phyloP scores from a whole-genome alignment of 2,113 vertebrate species.

The Microtus ochrogaster region DNA sequence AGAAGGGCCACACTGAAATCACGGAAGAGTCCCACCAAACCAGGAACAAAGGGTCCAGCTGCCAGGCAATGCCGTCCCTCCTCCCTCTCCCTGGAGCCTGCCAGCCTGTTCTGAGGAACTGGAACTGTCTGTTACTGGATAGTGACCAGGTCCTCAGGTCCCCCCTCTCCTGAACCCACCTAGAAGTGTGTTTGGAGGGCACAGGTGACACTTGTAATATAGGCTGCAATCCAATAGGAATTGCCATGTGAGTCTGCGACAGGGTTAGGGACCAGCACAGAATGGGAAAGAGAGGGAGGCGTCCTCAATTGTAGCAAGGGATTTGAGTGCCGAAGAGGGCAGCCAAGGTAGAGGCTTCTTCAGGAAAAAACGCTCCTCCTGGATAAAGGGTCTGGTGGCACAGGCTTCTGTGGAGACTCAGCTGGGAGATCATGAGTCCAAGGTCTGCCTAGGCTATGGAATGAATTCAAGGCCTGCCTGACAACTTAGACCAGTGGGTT shows the following conservation, averaged over 20 bases:
- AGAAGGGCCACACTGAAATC: slow-evolving; percentile 33
- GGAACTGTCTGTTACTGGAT: accelerated
- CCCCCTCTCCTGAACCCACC: background rate
- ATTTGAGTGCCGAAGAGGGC: accelerated
- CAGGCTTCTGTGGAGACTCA: background rate
- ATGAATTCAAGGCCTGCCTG: background rate
- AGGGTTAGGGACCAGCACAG: accelerated
- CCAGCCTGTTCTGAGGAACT: accelerated
- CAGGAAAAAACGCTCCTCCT: background rate
- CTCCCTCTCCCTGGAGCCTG: accelerated
- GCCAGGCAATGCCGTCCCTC: accelerated
- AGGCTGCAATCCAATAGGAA: accelerated
- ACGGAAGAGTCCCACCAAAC: background rate
- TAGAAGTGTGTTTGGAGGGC: background rate
- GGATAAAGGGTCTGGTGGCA: background rate
- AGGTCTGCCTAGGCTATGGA: background rate
- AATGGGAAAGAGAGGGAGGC: too few species aligned
- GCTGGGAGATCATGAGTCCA: background rate
- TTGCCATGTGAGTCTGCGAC: background rate
- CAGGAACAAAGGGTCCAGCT: background rate
- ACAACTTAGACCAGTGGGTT: background rate
- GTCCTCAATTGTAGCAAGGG: too few species aligned
- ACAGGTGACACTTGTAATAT: background rate
- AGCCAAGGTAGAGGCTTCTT: background rate
- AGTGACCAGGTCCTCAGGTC: background rate